phyloP scores from a whole-genome alignment of 2,797 vertebrate genomes.

The Parauchenoglanis punctatus region DNA sequence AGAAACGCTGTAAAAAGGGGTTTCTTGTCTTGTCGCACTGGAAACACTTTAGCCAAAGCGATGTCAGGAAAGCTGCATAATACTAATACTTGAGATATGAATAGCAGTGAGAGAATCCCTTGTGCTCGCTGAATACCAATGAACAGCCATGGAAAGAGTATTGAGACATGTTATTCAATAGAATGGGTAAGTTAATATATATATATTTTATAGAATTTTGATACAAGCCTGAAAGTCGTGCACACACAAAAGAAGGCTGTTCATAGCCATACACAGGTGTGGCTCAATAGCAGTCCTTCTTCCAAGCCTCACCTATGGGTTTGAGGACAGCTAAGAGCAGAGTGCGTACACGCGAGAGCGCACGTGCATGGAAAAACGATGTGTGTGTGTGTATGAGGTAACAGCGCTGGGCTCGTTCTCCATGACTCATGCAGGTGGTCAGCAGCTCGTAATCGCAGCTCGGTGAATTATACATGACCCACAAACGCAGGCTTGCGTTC shows the following conservation, averaged over 20 bases:
- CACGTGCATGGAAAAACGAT: slow-evolving; percentile 39
- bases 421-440: slow-evolving; percentile 57
- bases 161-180: not conserved
- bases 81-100: slow-evolving; percentile 25
- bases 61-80: slow-evolving; percentile 28
- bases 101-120: slow-evolving; percentile 11
- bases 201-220: not conserved
- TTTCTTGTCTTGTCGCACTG: slow-evolving; percentile 14
- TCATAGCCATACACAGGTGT: slow-evolving; percentile 1
- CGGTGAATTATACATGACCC: slow-evolving; percentile 51
- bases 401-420: slow-evolving; percentile 36
- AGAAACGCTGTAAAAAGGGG: slow-evolving; percentile 3
- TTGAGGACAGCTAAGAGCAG: slow-evolving; percentile 39
- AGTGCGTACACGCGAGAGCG: not conserved
- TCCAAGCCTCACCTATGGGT: not conserved
- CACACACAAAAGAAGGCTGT: slow-evolving; percentile 7
- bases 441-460: slow-evolving; percentile 52
- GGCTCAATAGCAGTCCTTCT: not conserved
- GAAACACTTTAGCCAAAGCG: slow-evolving; percentile 29
- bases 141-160: not conserved
- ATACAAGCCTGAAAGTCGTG: not conserved
- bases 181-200: slow-evolving; percentile 19
- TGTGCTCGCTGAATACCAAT: slow-evolving; percentile 2
- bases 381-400: slow-evolving; percentile 37
- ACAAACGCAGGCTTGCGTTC: slow-evolving; percentile 22